phyloP scores from a whole-genome alignment of 2,888 invertebrate species.

The Chrysotoxum bicinctum region DNA sequence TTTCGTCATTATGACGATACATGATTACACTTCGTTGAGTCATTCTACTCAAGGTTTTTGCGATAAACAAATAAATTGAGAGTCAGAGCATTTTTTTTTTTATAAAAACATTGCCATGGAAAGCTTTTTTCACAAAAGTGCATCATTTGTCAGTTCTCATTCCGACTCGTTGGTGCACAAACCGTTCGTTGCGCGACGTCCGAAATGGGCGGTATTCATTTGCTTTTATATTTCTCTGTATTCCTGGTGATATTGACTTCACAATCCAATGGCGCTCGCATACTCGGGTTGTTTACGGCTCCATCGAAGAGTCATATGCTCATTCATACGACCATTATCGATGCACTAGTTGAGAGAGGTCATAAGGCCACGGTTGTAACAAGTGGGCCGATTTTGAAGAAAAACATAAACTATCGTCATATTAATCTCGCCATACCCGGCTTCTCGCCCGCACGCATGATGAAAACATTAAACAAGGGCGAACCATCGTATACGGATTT shows the following conservation, averaged over 20 bases:
- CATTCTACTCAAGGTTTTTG: too few relatives aligned
- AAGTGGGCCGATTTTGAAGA: slow-evolving; percentile 71
- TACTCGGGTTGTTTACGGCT: slow-evolving; percentile 77
- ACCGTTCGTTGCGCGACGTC: background rate
- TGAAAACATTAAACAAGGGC: slow-evolving; percentile 67
- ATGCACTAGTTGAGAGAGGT: slow-evolving; percentile 76
- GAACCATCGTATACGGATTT: slow-evolving; percentile 69
- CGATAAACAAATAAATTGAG: too few relatives aligned
- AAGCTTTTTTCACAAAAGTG: background rate
- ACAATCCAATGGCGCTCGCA: slow-evolving; percentile 74
- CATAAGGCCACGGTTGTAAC: slow-evolving; percentile 78
- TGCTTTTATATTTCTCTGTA: background rate
- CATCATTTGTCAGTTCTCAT: background rate
- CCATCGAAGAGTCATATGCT: slow-evolving; percentile 78
- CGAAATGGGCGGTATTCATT: background rate
- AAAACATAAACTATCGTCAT: slow-evolving; percentile 74
- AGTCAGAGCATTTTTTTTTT: too few relatives aligned
- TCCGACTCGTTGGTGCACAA: background rate
- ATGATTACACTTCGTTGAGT: too few relatives aligned
- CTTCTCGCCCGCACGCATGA: slow-evolving; percentile 59
- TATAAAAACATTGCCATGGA: background rate
- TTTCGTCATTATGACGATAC: too few relatives aligned
- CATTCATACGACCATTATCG: slow-evolving; percentile 77
- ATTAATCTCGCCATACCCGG: slow-evolving; percentile 65
- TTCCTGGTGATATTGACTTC: background rate